A percentile compares a stretch with the other conserved stretches of the same genome.
Evolutionary conservation across 2,113 vertebrate genomes (phyloP).

Genomic region (Sapayoa aenigma): DNA sequence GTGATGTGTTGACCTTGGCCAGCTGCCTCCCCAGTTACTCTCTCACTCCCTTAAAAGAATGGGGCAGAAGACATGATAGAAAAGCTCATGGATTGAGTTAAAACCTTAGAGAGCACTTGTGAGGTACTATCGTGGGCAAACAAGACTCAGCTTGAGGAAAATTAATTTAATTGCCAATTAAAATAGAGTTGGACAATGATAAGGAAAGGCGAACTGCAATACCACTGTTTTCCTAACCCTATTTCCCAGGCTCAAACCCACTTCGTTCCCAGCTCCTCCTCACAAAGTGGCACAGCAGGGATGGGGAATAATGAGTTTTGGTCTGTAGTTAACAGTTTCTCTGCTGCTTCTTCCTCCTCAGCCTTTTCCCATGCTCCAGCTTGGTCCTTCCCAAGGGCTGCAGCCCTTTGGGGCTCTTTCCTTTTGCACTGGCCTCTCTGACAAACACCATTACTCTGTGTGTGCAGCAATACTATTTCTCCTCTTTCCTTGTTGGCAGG

Average conservation of each 20-base stretch:
- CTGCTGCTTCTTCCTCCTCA: neutral
- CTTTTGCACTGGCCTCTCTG: neutral
- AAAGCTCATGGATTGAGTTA: neutral
- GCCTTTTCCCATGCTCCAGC: neutral
- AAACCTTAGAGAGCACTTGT: neutral
- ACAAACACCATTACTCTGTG: neutral
- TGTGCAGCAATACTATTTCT: neutral
- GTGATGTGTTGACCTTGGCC: neutral
- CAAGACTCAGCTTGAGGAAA: neutral
- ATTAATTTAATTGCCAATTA: neutral
- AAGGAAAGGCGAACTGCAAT: neutral
- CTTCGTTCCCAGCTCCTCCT: neutral
- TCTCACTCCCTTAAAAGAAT: neutral
- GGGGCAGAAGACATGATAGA: neutral
- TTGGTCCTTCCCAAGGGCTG: neutral
- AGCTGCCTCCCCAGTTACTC: neutral
- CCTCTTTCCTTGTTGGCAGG: neutral
- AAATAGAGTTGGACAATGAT: neutral
- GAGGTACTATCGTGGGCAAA: neutral
- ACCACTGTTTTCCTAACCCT: fast-evolving
- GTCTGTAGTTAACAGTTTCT: neutral
- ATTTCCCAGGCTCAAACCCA: neutral
- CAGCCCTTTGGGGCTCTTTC: neutral
- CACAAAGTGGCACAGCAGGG: fast-evolving
- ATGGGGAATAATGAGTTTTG: neutral